Evolutionary conservation across 2,888 invertebrate species (phyloP), one percentile per base, ranked within the genome.

Genomic region (Drosophila fulvimacula): DNA sequence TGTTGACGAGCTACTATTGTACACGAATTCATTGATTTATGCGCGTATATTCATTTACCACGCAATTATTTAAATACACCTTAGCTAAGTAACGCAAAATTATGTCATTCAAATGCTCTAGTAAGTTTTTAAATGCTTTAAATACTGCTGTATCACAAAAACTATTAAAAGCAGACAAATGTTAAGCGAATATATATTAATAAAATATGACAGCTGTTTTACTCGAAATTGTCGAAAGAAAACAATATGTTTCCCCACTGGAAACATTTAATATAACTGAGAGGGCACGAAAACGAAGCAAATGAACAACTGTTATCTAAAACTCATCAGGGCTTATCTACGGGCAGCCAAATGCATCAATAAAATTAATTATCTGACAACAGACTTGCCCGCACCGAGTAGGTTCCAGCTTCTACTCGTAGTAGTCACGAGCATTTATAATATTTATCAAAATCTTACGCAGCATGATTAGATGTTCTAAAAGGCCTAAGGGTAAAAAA

Each of bases 291-390:
- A 30, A 44, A 24, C 10, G 24, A 24, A 36, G 32, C 44, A 39
- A 65, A 53, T 58, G 34, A 63, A 46, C 59, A 70, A 42, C 49
- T 69, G 59, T 76, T 82, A 82, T 66, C 65, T 66, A 56, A 68
- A 65, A 32, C 80, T 71, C 61, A 68, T 64, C n/a, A 15, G 19
- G 24, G 55, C 77, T 82, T 82, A 82, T 76, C 88, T 70, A 68
- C 65, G 53, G 68, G 74, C 86, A 88, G 88, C 77, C 57, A 68
- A 73, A 85, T 69, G 86, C 82, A 76, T 82, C 71, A 82, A 85
- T 88, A 88, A 72, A 82, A 82, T 60, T 68, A 71, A 73, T 82
- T 85, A 60, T 73, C 63, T 68, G 66, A 59, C 71, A 69, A 73
- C 73, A 69, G n/a, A 30, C n/a, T 41, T 65, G 17, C 49, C 9